Conservation (phyloP, 1,140 invertebrate genomes). For the Himalopsyche phryganea region DNA sequence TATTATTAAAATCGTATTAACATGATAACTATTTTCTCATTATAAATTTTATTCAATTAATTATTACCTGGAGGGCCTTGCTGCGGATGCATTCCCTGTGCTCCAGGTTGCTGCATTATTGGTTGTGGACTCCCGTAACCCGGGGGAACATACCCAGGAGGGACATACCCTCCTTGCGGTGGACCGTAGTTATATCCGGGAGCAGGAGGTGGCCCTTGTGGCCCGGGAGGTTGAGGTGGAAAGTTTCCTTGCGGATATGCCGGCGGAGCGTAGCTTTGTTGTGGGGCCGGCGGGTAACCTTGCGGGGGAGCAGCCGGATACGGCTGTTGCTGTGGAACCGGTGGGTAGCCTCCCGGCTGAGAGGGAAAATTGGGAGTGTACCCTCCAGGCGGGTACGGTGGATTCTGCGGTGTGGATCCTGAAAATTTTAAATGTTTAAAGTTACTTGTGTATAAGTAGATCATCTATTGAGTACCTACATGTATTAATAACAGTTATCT, state of each 20-base stretch:
- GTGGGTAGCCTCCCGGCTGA: conserved; percentile 38
- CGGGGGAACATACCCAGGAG: conserved; percentile 21
- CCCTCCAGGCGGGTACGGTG: conserved; percentile 42
- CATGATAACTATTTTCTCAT: too few relatives aligned
- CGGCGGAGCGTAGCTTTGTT: conserved; percentile 2
- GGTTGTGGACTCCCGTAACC: conserved; percentile 28
- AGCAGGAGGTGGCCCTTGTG: conserved; percentile 31
- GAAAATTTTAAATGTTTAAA: background rate
- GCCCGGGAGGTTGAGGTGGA: conserved; percentile 37
- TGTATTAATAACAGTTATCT: too few relatives aligned
- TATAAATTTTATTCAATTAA: too few relatives aligned
- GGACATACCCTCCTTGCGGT: conserved; percentile 35
- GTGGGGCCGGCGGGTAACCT: conserved; percentile 36
- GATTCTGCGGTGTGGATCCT: conserved; percentile 2
- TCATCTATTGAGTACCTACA: too few relatives aligned
- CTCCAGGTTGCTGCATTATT: conserved; percentile 44
- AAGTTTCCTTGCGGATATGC: conserved; percentile 35
- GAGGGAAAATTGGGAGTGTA: conserved; percentile 49
- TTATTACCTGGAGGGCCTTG: conserved; percentile 14
- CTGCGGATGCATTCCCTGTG: conserved; percentile 33
- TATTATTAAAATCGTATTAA: too few relatives aligned
- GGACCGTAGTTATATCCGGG: conserved; percentile 40
- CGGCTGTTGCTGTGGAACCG: conserved; percentile 26
- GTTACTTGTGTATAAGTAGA: too few relatives aligned
- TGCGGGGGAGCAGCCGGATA: conserved; percentile 5